A percentile compares a stretch with the other conserved stretches of the same genome.
Evolutionary conservation across 1,140 invertebrate genomes (phyloP).

Genomic region (Drosophila subobscura): DNA sequence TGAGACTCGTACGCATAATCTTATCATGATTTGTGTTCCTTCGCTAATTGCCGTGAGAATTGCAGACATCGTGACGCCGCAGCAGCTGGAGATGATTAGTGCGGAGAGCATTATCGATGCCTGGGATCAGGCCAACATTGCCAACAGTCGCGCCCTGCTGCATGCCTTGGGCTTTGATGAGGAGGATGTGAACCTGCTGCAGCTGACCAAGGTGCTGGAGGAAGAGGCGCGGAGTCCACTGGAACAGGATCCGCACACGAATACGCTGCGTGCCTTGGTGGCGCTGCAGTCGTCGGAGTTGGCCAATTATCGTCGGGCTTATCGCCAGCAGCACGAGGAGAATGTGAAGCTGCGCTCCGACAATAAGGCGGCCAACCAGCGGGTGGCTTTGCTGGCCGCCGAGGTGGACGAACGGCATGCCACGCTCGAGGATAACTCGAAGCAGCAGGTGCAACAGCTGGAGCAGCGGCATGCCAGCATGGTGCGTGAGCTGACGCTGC

Average conservation of each 20-base stretch:
- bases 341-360: constrained; percentile 91
- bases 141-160: constrained; percentile 86
- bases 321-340: constrained; percentile 88
- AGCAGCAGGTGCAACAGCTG: constrained; percentile 86
- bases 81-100: constrained; percentile 78
- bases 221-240: constrained; percentile 85
- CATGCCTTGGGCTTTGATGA: constrained; percentile 88
- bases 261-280: constrained; percentile 85
- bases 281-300: constrained; percentile 87
- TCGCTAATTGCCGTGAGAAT: constrained; percentile 23
- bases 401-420: constrained; percentile 95
- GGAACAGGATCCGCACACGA: constrained; percentile 62
- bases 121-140: constrained; percentile 89
- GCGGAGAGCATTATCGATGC: constrained; percentile 87
- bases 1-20: not conserved
- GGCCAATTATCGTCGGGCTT: constrained; percentile 85
- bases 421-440: constrained; percentile 89
- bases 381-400: constrained; percentile 91
- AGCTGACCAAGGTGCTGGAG: constrained; percentile 89
- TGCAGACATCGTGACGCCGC: constrained; percentile 69
- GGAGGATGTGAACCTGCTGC: constrained; percentile 86
- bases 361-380: constrained; percentile 91
- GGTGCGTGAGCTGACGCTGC: constrained; percentile 87
- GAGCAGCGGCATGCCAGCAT: constrained; percentile 91
- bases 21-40: constrained; percentile 2